phyloP scores from a whole-genome alignment of 2,113 vertebrate species.

The Plestiodon gilberti region DNA sequence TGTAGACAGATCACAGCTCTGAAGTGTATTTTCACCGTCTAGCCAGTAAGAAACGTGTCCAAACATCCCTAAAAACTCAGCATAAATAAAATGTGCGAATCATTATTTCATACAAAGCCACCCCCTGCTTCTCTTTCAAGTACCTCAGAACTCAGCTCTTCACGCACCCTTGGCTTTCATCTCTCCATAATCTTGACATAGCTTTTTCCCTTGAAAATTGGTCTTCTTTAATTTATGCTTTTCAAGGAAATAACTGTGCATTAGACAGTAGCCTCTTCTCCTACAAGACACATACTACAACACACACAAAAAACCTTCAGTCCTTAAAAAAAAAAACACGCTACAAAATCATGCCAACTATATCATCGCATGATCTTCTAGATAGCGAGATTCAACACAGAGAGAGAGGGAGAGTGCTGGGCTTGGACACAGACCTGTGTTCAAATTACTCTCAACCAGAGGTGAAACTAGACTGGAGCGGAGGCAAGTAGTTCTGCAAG shows the following conservation, averaged over 20 bases:
- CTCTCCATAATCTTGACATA: neutral
- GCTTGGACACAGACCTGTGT: neutral
- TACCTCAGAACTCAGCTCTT: neutral
- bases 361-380: neutral
- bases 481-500: too few species aligned
- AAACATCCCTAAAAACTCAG: neutral
- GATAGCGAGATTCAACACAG: too few species aligned
- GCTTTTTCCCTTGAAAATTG: neutral
- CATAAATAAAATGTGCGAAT: neutral
- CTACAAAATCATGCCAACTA: neutral
- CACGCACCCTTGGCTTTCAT: neutral
- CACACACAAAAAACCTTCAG: neutral
- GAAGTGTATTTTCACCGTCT: neutral
- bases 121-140: neutral
- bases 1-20: constrained; percentile 3
- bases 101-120: neutral
- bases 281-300: neutral
- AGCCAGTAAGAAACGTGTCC: neutral
- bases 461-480: too few species aligned
- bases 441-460: neutral
- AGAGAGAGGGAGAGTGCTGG: neutral
- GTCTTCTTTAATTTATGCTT: neutral
- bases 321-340: neutral
- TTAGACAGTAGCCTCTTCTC: neutral
- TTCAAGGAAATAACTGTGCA: neutral